Evolutionary conservation across 2,797 vertebrate species (phyloP), one percentile per base, ranked within the genome.

Genomic region (Rhyacichthys aspro): DNA sequence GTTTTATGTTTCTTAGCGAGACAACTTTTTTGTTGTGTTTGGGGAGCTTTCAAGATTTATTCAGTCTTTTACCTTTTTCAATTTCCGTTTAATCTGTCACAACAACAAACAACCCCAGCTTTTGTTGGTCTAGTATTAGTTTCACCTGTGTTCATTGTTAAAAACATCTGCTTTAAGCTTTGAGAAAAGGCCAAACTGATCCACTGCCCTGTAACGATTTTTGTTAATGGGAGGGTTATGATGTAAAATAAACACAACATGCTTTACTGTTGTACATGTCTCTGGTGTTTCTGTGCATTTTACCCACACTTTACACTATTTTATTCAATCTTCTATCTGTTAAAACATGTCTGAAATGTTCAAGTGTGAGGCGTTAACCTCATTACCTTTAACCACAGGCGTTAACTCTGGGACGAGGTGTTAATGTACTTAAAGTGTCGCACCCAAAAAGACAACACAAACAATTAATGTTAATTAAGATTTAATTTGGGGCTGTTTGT

Each of bases 191-290:
- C n/a, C n/a, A n/a, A n/a, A n/a, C n/a, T n/a, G n/a, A n/a, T 23
- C 15, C 0, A 52, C 50, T 57, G 36, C 48, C 23, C 45, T n/a
- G 28, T 15, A 47, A 63, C 38, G 38, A 34, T 41, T 59, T 39
- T 60, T 69, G 59, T 16, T 41, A 16, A 65, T 44, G 16, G 43
- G 17, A 10, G 43, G 11, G 9, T 37, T 68, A 43, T 36, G 37
- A 63, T 70, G 79, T 72, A 65, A 70, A 86, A 84, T 85, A 77
- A 82, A 83, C 23, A 17, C 12, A 72, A 55, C 48, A 57, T 70
- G 72, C 82, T 81, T 81, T 70, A 53, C 10, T 64, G 54, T 48
- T 63, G 18, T 54, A 17, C 1, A 14, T 9, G 7, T 15, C 23
- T 48, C 43, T 5, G 12, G 8, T 28, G 23, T 28, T 28, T 28